Base-by-base conservation (phyloP, 2,113 vertebrate species). In the Malaclemys terrapin region DNA sequence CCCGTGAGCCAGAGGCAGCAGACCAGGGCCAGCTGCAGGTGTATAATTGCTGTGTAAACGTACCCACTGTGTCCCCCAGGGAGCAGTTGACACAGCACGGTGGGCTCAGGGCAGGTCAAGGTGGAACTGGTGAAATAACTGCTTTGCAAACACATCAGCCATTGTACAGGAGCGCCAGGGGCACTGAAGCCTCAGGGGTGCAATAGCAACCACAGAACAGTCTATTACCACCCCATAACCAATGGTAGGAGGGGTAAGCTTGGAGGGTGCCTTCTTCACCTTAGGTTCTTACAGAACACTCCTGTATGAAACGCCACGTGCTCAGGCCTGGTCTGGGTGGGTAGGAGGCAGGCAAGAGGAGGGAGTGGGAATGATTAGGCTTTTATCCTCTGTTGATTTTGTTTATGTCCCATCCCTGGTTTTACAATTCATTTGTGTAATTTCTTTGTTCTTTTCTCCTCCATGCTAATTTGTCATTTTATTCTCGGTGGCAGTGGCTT, bases 391-490 rank as follows among this genome's bases (percentile, higher is more conserved):
- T 65, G 8, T 45, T 0, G 0, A 4, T 52, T 6, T 82, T 90
- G 53, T 85, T 86, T 12, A 6, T 25, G 53, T 75, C 17, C 14
- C 47, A 0, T 22, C 86, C 90, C 82, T 2, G 75, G 80, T 86
- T 89, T 91, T 83, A n/a, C 84, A 54, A 52, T 50, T 88, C 42
- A 29, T 80, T 91, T 80, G 45, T 88, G 62, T 87, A 53, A 20
- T 94, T 88, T 20, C 89, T 84, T 62, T 27, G 90, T 89, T 95
- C 93, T 94, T 97, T 97, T 91, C 93, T 95, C 96, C 96, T 95
- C 93, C 87, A 4, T 87, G 85, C 27, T 96, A 88, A 95, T 95
- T 93, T 95, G 87, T 97, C 93, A 92, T 81, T 95, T 94, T 89
- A 52, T 94, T 97, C 87, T 80, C 78, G 82, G 85, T 87, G 93